Evolutionary conservation across 1,140 invertebrate genomes (phyloP), one percentile per base, ranked within the genome.

Genomic region (Hydropsyche tenuis): DNA sequence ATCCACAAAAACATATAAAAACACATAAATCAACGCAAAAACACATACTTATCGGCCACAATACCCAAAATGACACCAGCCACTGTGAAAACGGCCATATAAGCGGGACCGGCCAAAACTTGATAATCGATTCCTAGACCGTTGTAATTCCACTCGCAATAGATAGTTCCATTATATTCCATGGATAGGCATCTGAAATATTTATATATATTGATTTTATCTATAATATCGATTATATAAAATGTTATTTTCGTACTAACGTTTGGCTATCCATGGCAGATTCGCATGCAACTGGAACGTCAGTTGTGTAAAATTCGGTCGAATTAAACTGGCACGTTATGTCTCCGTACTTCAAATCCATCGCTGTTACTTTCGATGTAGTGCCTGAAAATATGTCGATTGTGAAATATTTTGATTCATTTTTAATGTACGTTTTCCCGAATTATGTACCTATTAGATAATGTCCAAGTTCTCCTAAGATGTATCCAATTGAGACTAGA

Each of bases 81-180:
- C 25, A 97, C 86, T 0, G 95, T 97, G 82, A 94, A 97, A 22
- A 96, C 92, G 9, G 94, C 90, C 78, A 97, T 96, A 83, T 96
- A 97, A 75, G 92, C 92, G 0, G 96, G 96, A 0, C 96, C 96
- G 0, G 95, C 95, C 43, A 97, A 82, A 75, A 97, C 90, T 85
- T 97, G 95, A 83, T 97, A 97, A 78, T 96, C 93, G 30, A 96
- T 85, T 1, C 96, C 96, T 46, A 96, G 86, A 0, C 96, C 96
- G 82, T 95, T 96, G 86, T 96, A 96, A 80, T 93, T 92, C 94
- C 94, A 97, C 79, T 95, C 92, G 81, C 96, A 97, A 78, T 92
- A 92, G 0, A 81, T 75, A 0, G 89, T 90, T 0, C 90, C 92
- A 79, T 94, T 93, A 14, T 91, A 78, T 51, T 87, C 86, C 25